Base-by-base conservation (phyloP, 2,113 vertebrate species). In the Hyla sarda region DNA sequence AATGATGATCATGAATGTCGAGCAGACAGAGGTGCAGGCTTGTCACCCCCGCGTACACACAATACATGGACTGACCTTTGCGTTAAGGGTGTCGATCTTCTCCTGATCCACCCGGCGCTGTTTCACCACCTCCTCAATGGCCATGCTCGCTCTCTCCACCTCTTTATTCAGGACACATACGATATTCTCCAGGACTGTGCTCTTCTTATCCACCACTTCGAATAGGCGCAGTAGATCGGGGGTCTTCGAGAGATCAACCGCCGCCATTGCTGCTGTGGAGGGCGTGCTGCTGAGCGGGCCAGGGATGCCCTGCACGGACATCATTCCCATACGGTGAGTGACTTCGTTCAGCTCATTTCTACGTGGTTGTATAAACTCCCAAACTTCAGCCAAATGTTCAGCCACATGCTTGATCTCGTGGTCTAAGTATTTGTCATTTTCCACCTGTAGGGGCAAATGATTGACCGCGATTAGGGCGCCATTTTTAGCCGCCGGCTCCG, bases 151-250 rank as follows among this genome's bases (percentile, higher is more conserved):
- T 65, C 96, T 90, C 88, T 98, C 97, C 89, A 98, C 95, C 87
- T 98, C 97, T 1, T 96, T 96, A 89, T 98, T 98, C 67, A 98
- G 93, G 82, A 99, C 97, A 0, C 97, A 97, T 28, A 98, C 96
- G 0, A 98, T 97, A 91, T 97, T 97, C 92, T 98, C 96, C 25
- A 99, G 95, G 32, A 97, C 96, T 5, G 87, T 91, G 0, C 95
- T 93, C 92, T 98, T 99, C 85, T 94, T 94, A 28, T 96, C 96
- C 10, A 97, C 85, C 32, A 94, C 93, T 84, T 96, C 95, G 41
- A 96, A 97, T 30, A 95, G 93, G 13, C 91, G 94, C 83, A 93
- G 89, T 45, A 98, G 94, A 88, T 96, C 96, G 0, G 90, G 82
- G 2, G 94, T 91, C 84, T 91, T 72, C 25, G 90, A 72, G 2